Conservation (phyloP, 2,113 vertebrate genomes). For the Psilopogon haemacephalus region DNA sequence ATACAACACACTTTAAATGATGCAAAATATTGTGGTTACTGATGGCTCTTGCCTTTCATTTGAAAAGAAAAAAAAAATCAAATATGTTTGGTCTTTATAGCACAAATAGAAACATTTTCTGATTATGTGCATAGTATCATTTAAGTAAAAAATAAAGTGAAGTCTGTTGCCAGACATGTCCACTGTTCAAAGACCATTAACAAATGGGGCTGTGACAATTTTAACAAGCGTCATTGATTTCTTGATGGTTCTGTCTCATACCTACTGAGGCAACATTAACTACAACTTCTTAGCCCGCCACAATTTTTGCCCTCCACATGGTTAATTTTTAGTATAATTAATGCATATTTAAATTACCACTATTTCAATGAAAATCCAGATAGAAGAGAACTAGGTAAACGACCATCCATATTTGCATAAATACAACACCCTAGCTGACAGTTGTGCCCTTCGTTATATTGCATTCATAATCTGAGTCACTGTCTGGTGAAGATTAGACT, state of each 20-base stretch:
- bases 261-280: not conserved
- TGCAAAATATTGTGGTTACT: not conserved
- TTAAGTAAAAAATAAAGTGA: not conserved
- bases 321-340: not conserved
- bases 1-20: not conserved
- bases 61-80: too few species aligned
- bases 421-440: not conserved
- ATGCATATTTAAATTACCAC: slow-evolving; percentile 20
- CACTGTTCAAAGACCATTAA: not conserved
- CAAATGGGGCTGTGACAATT: not conserved
- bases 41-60: too few species aligned
- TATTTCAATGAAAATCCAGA: not conserved
- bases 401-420: not conserved
- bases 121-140: not conserved
- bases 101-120: not conserved
- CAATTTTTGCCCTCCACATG: not conserved
- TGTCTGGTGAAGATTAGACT: not conserved
- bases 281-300: not conserved
- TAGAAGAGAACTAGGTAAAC: not conserved
- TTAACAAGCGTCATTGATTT: not conserved
- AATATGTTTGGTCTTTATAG: slow-evolving; percentile 14
- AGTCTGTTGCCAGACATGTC: not conserved
- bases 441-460: not conserved
- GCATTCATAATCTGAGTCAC: not conserved
- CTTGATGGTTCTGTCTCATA: not conserved